A percentile compares a stretch with the other conserved stretches of the same genome.
Evolutionary conservation across 2,888 invertebrate genomes (phyloP).

Genomic region (Ormia ochracea): DNA sequence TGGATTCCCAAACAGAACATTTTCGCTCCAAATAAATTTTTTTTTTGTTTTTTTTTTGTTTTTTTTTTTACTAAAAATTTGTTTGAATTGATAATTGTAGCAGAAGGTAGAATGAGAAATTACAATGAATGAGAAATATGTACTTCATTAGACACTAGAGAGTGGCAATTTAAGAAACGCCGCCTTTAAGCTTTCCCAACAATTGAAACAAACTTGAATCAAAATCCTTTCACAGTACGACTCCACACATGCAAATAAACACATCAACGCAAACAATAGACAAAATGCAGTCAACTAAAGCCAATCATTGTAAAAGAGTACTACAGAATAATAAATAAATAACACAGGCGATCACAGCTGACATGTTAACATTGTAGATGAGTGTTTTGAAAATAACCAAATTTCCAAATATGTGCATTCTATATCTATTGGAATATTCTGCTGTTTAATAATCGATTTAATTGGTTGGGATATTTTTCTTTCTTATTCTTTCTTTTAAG

Average conservation of each 20-base stretch:
- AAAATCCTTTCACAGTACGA: conserved; percentile 24
- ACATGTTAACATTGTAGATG: not conserved
- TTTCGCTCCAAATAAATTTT: not conserved
- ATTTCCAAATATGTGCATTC: not conserved
- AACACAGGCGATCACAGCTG: conserved; percentile 31
- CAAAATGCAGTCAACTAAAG: conserved; percentile 40
- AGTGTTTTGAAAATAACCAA: not conserved
- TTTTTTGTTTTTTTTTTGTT: not conserved
- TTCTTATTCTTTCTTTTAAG: too few species aligned
- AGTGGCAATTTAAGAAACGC: not conserved
- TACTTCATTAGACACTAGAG: not conserved
- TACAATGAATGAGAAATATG: not conserved
- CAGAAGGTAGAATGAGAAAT: not conserved
- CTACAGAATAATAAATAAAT: conserved; percentile 7
- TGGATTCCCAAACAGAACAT: not conserved
- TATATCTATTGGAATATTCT: not conserved
- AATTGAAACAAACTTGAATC: conserved; percentile 33
- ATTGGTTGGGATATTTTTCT: not conserved
- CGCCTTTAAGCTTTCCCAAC: not conserved
- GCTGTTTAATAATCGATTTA: not conserved
- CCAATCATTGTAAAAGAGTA: conserved; percentile 36
- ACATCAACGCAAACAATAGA: conserved; percentile 29
- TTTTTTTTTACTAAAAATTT: too few species aligned
- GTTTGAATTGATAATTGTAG: too few species aligned
- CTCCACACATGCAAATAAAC: conserved; percentile 40